Conservation (phyloP, 2,113 vertebrate genomes). For the Sinocyclocheilus anshuiensis region DNA sequence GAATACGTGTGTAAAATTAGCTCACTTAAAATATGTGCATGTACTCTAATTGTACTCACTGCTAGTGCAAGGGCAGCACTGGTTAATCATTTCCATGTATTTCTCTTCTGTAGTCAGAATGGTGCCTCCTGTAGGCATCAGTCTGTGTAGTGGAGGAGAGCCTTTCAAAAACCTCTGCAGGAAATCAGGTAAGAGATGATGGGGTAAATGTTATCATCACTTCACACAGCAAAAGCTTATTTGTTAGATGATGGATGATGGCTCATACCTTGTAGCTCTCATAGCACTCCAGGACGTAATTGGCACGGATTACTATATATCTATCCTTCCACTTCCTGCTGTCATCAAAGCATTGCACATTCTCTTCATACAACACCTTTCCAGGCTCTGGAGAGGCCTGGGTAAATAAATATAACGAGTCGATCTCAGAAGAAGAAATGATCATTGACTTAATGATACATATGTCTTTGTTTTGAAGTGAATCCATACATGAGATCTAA, state of each 20-base stretch:
- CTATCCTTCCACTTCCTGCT: conserved; percentile 88
- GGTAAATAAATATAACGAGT: background rate
- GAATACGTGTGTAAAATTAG: background rate
- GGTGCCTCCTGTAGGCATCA: conserved; percentile 85
- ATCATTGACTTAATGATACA: background rate
- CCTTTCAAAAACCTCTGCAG: conserved; percentile 79
- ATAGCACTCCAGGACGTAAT: conserved; percentile 86
- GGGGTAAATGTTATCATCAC: too few relatives aligned
- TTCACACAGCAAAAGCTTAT: background rate
- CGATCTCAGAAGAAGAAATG: background rate
- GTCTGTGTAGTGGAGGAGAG: conserved; percentile 71
- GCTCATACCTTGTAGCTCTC: conserved; percentile 83
- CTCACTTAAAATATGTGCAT: background rate
- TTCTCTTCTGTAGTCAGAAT: conserved; percentile 83
- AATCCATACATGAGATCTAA: too few relatives aligned
- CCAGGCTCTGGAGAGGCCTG: conserved; percentile 70
- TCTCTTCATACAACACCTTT: conserved; percentile 79
- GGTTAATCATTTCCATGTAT: conserved; percentile 85
- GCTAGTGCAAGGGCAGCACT: conserved; percentile 81
- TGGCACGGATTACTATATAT: conserved; percentile 83
- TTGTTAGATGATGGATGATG: background rate
- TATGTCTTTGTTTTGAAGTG: background rate
- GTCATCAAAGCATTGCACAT: conserved; percentile 79
- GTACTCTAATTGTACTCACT: conserved; percentile 74
- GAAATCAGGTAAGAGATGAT: conserved; percentile 44